Conservation (phyloP, 2,113 vertebrate genomes). For the Hemiscyllium ocellatum region DNA sequence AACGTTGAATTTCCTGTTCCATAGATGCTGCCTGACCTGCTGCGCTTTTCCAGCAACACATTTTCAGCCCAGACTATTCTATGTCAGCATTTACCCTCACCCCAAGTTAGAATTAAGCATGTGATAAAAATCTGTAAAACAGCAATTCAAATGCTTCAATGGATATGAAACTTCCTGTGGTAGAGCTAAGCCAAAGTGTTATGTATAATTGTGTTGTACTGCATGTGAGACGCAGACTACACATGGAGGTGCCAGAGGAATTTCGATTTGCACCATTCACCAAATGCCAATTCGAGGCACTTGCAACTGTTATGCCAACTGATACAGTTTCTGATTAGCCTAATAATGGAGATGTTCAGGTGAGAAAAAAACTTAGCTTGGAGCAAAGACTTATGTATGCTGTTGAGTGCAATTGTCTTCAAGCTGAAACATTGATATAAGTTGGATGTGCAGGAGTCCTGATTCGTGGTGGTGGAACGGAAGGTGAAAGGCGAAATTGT, state of each 20-base stretch:
- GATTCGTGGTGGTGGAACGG: too few species aligned
- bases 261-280: constrained; percentile 95
- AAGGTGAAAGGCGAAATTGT: too few species aligned
- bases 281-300: constrained; percentile 92
- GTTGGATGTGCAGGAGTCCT: too few species aligned
- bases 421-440: not conserved
- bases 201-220: not conserved
- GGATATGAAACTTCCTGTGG: not conserved
- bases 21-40: too few species aligned
- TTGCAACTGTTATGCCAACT: constrained; percentile 95
- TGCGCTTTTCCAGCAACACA: too few species aligned
- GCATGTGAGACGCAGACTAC: not conserved
- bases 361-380: constrained; percentile 47
- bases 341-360: constrained; percentile 90
- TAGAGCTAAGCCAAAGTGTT: not conserved
- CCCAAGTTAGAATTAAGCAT: not conserved
- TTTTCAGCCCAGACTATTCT: not conserved
- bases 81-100: not conserved
- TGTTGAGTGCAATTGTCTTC: not conserved
- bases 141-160: not conserved
- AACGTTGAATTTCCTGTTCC: too few species aligned
- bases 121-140: not conserved
- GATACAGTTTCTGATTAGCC: constrained; percentile 97
- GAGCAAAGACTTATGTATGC: not conserved
- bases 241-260: constrained; percentile 60